These are phyloP conservation scores for Struthio camelus DNA, from an alignment of 2,113 vertebrate genomes.

Conservation along the genomic window DNA sequence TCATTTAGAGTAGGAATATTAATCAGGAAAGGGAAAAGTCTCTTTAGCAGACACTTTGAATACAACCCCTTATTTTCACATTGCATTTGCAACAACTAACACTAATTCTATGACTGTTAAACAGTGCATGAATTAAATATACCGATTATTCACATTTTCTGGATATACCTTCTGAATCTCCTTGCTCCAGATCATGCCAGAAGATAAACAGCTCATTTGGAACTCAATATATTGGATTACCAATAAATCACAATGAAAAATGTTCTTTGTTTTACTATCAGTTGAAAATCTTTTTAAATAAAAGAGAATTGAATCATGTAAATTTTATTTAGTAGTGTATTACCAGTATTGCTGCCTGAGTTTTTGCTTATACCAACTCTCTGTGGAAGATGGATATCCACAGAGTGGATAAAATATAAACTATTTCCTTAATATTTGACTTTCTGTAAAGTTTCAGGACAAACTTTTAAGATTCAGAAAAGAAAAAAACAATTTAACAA, in stretches of 20 bases:
- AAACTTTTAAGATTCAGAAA: not conserved
- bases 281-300: not conserved
- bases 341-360: not conserved
- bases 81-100: not conserved
- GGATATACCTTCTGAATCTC: not conserved
- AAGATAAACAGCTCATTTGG: not conserved
- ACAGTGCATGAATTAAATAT: not conserved
- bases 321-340: not conserved
- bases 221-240: not conserved
- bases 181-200: not conserved
- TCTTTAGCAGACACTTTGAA: not conserved
- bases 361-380: not conserved
- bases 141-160: not conserved
- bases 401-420: not conserved
- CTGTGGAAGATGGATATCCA: not conserved
- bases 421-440: constrained; percentile 7
- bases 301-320: not conserved
- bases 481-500: constrained; percentile 4
- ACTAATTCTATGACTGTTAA: not conserved
- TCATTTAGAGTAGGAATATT: not conserved
- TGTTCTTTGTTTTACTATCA: not conserved
- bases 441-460: constrained; percentile 13
- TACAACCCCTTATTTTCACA: not conserved
- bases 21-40: not conserved
- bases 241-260: not conserved